phyloP scores from a whole-genome alignment of 2,888 invertebrate genomes.

The Stenchaetothrips biformis region DNA sequence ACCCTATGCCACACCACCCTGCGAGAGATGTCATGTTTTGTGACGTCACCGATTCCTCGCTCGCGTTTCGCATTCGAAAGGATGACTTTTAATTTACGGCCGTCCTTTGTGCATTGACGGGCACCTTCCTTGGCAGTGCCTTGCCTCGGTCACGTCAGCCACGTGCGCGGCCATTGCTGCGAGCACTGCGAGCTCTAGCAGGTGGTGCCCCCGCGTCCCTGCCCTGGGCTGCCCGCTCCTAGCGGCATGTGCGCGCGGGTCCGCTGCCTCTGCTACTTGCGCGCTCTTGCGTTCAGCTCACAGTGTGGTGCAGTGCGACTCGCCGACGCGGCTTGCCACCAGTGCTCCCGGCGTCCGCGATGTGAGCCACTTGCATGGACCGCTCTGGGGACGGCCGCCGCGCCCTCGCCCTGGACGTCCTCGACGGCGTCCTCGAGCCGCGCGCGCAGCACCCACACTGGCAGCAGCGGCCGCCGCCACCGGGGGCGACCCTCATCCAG shows the following conservation, averaged over 20 bases:
- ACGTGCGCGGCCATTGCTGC: too few species aligned
- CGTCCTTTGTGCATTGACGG: too few species aligned
- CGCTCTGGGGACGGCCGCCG: background rate
- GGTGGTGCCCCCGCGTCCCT: too few species aligned
- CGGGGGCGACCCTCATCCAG: too few species aligned
- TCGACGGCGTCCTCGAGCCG: background rate
- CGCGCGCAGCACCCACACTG: background rate
- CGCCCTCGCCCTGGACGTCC: background rate
- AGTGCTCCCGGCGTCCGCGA: background rate
- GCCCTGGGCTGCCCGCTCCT: background rate
- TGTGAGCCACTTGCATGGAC: constrained; percentile 13
- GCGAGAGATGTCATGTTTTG: too few species aligned
- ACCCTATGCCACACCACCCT: too few species aligned
- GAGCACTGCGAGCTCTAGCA: too few species aligned
- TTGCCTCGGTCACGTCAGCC: too few species aligned
- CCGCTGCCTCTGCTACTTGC: background rate
- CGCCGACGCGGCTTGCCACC: background rate
- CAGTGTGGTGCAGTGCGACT: background rate
- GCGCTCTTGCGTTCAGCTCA: constrained; percentile 14
- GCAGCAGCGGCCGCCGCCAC: background rate
- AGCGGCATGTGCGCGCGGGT: background rate
- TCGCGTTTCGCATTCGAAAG: too few species aligned
- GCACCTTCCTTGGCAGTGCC: too few species aligned
- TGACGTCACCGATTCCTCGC: too few species aligned
- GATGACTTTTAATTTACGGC: too few species aligned